A percentile compares a stretch with the other conserved stretches of the same genome.
Evolutionary conservation across 2,888 invertebrate genomes (phyloP).

Genomic region (Lamellibrachia satsuma): DNA sequence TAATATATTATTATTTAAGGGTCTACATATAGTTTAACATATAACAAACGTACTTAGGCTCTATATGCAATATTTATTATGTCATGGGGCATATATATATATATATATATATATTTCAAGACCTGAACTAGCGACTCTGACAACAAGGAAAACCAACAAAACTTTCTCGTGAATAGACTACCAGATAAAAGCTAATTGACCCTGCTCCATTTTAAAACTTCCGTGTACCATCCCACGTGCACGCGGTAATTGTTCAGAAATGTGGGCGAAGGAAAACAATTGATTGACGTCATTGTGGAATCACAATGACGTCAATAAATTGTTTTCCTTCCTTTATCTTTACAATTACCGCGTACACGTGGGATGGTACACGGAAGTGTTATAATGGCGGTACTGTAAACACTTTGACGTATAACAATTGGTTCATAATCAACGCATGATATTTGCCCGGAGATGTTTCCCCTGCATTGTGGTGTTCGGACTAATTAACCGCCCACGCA

Average conservation of each 20-base stretch:
- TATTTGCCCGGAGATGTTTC: not conserved
- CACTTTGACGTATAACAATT: not conserved
- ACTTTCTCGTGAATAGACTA: too few species aligned
- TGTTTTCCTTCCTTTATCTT: not conserved
- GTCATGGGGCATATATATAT: too few species aligned
- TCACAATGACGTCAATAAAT: not conserved
- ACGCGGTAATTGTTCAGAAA: not conserved
- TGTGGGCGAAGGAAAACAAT: not conserved
- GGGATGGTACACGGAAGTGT: not conserved
- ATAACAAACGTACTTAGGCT: too few species aligned
- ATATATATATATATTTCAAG: too few species aligned
- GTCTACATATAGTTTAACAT: too few species aligned
- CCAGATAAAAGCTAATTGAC: too few species aligned
- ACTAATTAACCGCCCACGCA: not conserved
- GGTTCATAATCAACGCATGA: not conserved
- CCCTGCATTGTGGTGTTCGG: not conserved
- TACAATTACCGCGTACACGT: not conserved
- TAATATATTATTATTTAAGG: too few species aligned
- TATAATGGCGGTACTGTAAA: not conserved
- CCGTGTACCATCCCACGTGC: not conserved
- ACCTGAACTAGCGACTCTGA: too few species aligned
- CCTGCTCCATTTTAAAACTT: not conserved
- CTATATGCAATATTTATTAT: too few species aligned
- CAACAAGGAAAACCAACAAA: too few species aligned
- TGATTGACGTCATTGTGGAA: not conserved